phyloP scores from a whole-genome alignment of 2,113 vertebrate species.

The Isurus oxyrinchus region DNA sequence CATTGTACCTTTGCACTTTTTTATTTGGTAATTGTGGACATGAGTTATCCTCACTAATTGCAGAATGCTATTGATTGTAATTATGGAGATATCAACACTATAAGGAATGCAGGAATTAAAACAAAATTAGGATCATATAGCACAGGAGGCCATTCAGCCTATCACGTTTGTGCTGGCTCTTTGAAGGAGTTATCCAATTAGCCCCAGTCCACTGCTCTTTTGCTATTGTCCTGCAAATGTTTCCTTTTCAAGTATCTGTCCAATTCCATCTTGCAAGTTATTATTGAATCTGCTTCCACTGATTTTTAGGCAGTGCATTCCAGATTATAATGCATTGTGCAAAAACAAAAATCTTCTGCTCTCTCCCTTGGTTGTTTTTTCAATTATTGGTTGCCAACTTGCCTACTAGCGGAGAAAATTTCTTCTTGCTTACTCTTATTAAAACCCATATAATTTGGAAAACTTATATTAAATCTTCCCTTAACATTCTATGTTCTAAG shows the following conservation, averaged over 20 bases:
- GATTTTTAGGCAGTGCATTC: background rate
- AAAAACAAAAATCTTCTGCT: background rate
- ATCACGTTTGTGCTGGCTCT: background rate
- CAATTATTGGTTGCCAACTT: background rate
- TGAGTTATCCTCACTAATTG: too few species aligned
- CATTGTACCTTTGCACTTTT: background rate
- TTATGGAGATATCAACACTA: background rate
- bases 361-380: background rate
- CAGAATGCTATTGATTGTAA: background rate
- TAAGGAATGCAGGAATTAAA: background rate
- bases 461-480: background rate
- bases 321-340: background rate
- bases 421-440: background rate
- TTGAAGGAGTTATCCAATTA: background rate
- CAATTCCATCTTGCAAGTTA: background rate
- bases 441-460: too few species aligned
- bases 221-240: background rate
- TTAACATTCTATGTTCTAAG: background rate
- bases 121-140: background rate
- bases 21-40: background rate
- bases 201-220: background rate
- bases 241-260: background rate
- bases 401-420: background rate
- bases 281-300: background rate
- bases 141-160: background rate